Base-by-base conservation (phyloP, 2,113 vertebrate species). In the Orthonyx spaldingii region DNA sequence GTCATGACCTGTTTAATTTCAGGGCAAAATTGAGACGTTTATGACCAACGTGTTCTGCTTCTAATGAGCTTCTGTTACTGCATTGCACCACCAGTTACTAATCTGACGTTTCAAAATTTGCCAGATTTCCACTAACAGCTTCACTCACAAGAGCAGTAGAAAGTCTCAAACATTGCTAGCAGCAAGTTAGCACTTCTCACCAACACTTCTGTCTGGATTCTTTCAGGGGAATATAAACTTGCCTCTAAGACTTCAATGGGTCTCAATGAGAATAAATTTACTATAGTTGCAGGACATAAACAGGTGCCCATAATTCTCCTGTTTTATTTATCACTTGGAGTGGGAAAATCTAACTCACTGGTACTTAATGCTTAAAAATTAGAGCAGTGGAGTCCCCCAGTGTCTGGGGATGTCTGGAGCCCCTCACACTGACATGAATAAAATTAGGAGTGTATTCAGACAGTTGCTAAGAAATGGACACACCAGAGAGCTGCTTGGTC, bases 61-160 rank as follows among this genome's bases (percentile, higher is more conserved):
- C 57, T 70, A 96, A 87, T 94, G 87, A 95, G 83, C 47, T 91
- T 86, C 33, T 61, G 32, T 74, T 91, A 47, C 80, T 52, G 71
- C 70, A 65, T 80, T 90, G 65, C 50, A 93, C 65, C 74, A 84
- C 52, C 88, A 46, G 26, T 76, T 91, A 78, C 49, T 64, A 95
- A 74, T 35, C 42, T 96, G 91, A 87, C 66, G 92, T 97, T 97
- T 97, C 79, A 93, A 96, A 94, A 63, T 95, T 86, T 93, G 69
- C 64, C 71, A 75, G 35, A 47, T 78, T 97, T 94, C 89, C 80
- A 63, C 35, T 82, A 94, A 95, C 88, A 96, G 50, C 85, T 97
- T 93, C 52, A 81, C 32, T 80, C 75, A 75, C 49, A 86, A 52
- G 86, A 90, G 76, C 89, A 90, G 35, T 65, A 86, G n/a, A 95